These are phyloP conservation scores for Synodontis membranacea DNA, from an alignment of 2,113 vertebrate species.

Conservation along the genomic window DNA sequence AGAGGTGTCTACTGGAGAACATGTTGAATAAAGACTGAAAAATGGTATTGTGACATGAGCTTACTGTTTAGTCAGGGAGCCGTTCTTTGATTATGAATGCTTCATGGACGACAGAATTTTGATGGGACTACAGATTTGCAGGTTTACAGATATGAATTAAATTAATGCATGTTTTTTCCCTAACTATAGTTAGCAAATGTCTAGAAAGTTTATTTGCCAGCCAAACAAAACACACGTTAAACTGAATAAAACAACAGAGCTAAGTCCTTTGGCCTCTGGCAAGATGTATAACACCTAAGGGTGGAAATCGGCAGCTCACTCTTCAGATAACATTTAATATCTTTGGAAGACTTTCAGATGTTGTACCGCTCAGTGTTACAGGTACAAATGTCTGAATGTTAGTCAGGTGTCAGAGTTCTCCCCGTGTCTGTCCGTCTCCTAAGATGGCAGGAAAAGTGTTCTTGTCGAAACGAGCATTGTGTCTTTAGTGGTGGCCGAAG, in stretches of 20 bases:
- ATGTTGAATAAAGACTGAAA: not conserved
- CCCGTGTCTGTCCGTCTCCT: not conserved
- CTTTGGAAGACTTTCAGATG: not conserved
- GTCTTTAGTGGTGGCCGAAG: conserved; percentile 26
- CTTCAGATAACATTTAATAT: not conserved
- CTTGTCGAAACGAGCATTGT: conserved; percentile 21
- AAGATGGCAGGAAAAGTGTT: not conserved
- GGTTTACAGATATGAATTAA: not conserved
- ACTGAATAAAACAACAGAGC: not conserved
- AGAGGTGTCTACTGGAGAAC: not conserved
- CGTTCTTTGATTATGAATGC: not conserved
- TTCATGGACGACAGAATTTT: not conserved
- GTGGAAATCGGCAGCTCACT: not conserved
- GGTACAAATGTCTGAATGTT: not conserved
- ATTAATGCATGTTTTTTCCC: not conserved
- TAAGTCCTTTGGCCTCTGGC: not conserved
- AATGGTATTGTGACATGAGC: not conserved
- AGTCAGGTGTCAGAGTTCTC: not conserved
- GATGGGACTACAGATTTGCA: not conserved
- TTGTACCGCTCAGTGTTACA: not conserved
- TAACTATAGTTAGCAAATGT: not conserved
- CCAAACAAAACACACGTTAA: not conserved
- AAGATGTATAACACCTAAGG: not conserved
- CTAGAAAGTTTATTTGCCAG: not conserved
- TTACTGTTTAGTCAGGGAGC: not conserved